These are phyloP conservation scores for Crenichthys baileyi DNA, from an alignment of 2,797 vertebrate genomes.

Conservation along the genomic window DNA sequence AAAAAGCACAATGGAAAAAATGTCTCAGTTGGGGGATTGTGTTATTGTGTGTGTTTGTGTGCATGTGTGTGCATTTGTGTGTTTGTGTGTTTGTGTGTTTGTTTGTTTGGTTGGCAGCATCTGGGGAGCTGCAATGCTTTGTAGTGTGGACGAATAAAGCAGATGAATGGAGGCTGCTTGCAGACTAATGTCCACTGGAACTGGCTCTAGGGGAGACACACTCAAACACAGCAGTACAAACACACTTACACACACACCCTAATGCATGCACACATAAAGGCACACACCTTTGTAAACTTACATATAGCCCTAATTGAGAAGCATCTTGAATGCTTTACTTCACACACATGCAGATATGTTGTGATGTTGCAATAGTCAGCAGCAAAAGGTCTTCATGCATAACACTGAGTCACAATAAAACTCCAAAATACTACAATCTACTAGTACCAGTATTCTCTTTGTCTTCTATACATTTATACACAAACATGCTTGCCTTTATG, in stretches of 20 bases:
- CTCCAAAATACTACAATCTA: slow-evolving; percentile 23
- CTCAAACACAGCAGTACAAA: slow-evolving; percentile 10
- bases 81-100: slow-evolving; percentile 5
- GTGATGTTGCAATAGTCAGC: slow-evolving; percentile 17
- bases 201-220: slow-evolving; percentile 51
- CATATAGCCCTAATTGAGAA: slow-evolving; percentile 37
- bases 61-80: slow-evolving; percentile 9
- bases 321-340: slow-evolving; percentile 33
- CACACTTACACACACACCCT: slow-evolving; percentile 5
- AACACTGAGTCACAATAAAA: slow-evolving; percentile 37
- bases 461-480: neutral
- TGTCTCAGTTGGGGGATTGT: slow-evolving; percentile 59
- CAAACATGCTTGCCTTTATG: neutral
- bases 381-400: slow-evolving; percentile 21
- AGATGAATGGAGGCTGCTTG: slow-evolving; percentile 91
- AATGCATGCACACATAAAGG: neutral
- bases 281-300: slow-evolving; percentile 40
- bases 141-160: slow-evolving; percentile 89
- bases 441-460: slow-evolving; percentile 4
- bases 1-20: slow-evolving; percentile 67
- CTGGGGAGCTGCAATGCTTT: slow-evolving; percentile 85
- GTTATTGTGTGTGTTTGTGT: neutral
- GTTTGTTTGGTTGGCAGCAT: slow-evolving; percentile 56
- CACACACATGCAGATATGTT: neutral
- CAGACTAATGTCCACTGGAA: slow-evolving; percentile 66